Conservation (phyloP, 2,888 invertebrate species). For the Eurois occulta region DNA sequence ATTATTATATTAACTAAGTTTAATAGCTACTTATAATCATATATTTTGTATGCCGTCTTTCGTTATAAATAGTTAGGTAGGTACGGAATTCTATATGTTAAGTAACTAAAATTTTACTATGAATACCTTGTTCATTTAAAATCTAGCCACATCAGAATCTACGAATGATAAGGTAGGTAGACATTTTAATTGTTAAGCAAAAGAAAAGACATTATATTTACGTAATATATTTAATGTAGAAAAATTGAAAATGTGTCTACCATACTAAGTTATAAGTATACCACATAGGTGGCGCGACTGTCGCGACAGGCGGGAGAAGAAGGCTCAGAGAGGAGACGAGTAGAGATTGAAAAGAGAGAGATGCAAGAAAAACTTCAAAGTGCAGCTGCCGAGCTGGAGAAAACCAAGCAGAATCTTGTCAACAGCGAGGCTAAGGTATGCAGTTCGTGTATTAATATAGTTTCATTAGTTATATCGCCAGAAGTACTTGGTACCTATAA, state of each 20-base stretch:
- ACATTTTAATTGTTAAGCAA: background rate
- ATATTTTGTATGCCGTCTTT: background rate
- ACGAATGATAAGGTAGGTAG: conserved; percentile 49
- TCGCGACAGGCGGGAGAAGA: conserved; percentile 96
- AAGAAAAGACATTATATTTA: background rate
- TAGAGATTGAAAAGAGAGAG: conserved; percentile 92
- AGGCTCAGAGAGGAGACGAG: conserved; percentile 94
- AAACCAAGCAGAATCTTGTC: conserved; percentile 91
- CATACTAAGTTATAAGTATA: conserved; percentile 63
- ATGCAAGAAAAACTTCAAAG: conserved; percentile 92
- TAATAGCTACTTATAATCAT: background rate
- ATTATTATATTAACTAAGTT: background rate
- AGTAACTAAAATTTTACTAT: background rate
- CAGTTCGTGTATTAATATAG: conserved; percentile 11
- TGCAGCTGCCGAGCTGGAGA: conserved; percentile 92
- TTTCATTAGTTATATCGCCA: conserved; percentile 1
- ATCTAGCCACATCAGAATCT: background rate
- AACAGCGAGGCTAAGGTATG: conserved; percentile 93
- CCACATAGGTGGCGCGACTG: conserved; percentile 92
- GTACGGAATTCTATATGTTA: conserved; percentile 9
- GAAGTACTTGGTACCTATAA: conserved; percentile 23
- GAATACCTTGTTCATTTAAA: background rate
- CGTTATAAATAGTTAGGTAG: background rate
- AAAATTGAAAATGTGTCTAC: background rate
- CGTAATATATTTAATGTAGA: background rate